phyloP scores from a whole-genome alignment of 2,113 vertebrate species.

The Gopherus evgoodei region DNA sequence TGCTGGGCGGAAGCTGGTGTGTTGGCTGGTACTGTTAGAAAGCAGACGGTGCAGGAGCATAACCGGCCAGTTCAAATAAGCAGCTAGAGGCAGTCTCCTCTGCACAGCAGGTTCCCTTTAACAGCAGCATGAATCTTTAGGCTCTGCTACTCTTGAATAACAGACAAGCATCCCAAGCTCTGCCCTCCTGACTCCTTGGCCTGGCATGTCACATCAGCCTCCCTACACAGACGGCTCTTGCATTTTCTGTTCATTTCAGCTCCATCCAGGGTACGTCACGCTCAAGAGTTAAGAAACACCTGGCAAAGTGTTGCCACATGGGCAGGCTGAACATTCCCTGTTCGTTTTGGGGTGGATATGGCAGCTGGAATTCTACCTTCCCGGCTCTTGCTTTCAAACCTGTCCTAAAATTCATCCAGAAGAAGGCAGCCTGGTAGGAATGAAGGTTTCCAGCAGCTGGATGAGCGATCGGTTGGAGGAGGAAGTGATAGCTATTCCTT shows the following conservation, averaged over 20 bases:
- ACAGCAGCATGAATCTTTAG: not conserved
- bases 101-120: not conserved
- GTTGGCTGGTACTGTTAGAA: not conserved
- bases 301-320: not conserved
- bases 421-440: not conserved
- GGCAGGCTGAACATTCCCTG: not conserved
- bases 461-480: not conserved
- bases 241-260: not conserved
- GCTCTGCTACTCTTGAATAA: not conserved
- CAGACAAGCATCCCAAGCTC: not conserved
- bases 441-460: not conserved
- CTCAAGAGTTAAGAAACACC: not conserved
- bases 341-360: not conserved
- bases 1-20: not conserved
- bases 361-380: not conserved
- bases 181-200: not conserved
- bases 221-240: not conserved
- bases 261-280: not conserved
- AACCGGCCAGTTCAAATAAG: not conserved
- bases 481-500: not conserved
- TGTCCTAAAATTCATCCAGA: not conserved
- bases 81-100: not conserved
- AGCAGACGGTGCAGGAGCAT: not conserved
- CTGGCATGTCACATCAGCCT: not conserved
- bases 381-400: not conserved